Base-by-base conservation (phyloP, 2,888 invertebrate genomes). In the Falcaria lacertinaria region DNA sequence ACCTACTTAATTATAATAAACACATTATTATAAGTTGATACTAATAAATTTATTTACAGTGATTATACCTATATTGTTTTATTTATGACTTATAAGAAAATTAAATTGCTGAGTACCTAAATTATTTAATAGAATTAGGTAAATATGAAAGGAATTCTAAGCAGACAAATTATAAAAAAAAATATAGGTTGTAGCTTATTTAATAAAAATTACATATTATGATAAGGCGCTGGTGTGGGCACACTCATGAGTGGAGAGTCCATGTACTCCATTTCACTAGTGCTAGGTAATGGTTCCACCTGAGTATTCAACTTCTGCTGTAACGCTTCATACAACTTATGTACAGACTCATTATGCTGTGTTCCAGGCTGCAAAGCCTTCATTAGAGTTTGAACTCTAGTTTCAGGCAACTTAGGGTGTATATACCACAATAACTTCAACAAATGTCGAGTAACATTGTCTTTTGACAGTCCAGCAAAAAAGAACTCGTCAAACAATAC, bases 401-500 rank as follows among this genome's bases (percentile, higher is more conserved):
- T 92, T 2, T 93, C 91, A 0, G 97, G 97, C 45, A 98, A 79
- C 77, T 96, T 96, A 15, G 93, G 94, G 79, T 97, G 94, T 50
- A 97, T 94, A 71, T 97, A 97, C 96, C 97, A 98, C 32, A 98
- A 80, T 39, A 98, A 88, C 73, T 98, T 96, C 37, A 98, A 81
- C 69, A 98, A 90, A 88, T 98, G 98, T 40, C 97, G 91, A 2
- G 96, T 95, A 0, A 98, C 97, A 89, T 97, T 98, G 68, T 98
- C 98, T 50, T 95, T 92, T 1, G 94, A 93, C 14, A 98, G 88
- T 0, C 96, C 96, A 44, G 97, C 97, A 79, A 97, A 94, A 67
- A 98, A 95, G 78, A 98, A 98, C 76, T 98, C 97, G 80, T 98
- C 98, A 85, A 98, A 98, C 34, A 98, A 92, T 1, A 96, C 96